Percentiles rank a stretch among this genome's conserved stretches.
These are phyloP conservation scores for Halichoerus grypus DNA, from an alignment of 2,113 vertebrate species.

Conservation along the genomic window DNA sequence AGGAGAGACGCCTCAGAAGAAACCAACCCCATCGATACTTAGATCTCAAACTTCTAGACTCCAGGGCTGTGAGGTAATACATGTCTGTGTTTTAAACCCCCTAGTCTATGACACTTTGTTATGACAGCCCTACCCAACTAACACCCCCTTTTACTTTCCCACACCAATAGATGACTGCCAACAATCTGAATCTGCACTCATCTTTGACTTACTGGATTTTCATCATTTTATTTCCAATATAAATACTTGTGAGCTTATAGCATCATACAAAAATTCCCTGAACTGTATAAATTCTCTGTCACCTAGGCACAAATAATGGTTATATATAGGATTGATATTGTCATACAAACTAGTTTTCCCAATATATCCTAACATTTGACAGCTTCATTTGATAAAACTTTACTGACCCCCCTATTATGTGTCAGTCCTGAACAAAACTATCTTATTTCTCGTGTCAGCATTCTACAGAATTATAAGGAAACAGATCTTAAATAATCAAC, in stretches of 20 bases:
- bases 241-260: background rate
- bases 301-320: background rate
- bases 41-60: background rate
- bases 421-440: background rate
- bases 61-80: background rate
- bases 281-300: background rate
- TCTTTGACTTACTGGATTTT: background rate
- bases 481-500: background rate
- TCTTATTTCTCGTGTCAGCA: background rate
- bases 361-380: background rate
- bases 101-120: background rate
- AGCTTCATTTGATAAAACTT: background rate
- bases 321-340: background rate
- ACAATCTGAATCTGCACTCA: background rate
- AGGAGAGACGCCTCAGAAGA: background rate
- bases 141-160: background rate
- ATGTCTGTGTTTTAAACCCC: background rate
- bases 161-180: background rate
- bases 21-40: background rate
- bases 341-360: background rate
- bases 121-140: background rate
- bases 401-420: background rate
- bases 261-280: background rate
- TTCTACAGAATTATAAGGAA: background rate
- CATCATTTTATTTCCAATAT: background rate